Evolutionary conservation across 2,888 invertebrate genomes (phyloP).

Genomic region (Aquatica leii): DNA sequence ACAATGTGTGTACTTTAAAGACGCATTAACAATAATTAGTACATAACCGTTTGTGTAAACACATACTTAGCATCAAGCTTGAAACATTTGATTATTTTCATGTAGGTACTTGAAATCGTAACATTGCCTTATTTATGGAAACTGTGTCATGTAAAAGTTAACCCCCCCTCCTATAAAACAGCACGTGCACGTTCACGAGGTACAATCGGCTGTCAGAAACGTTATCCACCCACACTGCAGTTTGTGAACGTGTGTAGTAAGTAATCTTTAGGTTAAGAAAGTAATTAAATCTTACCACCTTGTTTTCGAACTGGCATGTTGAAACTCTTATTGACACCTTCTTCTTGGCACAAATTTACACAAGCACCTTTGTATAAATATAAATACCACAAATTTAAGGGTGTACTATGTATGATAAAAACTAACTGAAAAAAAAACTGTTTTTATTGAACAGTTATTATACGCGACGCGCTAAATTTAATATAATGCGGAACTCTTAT

Average conservation of each 20-base stretch:
- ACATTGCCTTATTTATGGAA: slow-evolving; percentile 17
- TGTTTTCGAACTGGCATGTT: slow-evolving; percentile 79
- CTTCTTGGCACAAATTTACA: slow-evolving; percentile 11
- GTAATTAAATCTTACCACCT: slow-evolving; percentile 66
- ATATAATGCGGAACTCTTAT: slow-evolving; percentile 20
- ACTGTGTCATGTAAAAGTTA: slow-evolving; percentile 17
- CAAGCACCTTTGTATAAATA: neutral
- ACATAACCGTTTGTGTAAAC: too few species aligned
- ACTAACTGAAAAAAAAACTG: neutral
- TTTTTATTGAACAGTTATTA: slow-evolving; percentile 11
- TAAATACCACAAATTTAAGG: neutral
- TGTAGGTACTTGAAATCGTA: slow-evolving; percentile 13
- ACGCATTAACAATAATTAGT: too few species aligned
- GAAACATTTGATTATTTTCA: too few species aligned
- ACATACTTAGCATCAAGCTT: too few species aligned
- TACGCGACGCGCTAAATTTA: slow-evolving; percentile 5
- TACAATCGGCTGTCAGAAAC: slow-evolving; percentile 33
- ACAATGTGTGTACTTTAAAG: too few species aligned
- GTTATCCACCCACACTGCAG: slow-evolving; percentile 30
- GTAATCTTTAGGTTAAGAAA: slow-evolving; percentile 34
- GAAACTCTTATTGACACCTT: slow-evolving; percentile 44
- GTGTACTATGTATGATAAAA: slow-evolving; percentile 10
- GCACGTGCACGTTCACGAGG: slow-evolving; percentile 40
- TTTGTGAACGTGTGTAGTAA: neutral
- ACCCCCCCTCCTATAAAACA: slow-evolving; percentile 34